Evolutionary conservation across 1,140 invertebrate genomes (phyloP).

Genomic region (Listronotus bonariensis): DNA sequence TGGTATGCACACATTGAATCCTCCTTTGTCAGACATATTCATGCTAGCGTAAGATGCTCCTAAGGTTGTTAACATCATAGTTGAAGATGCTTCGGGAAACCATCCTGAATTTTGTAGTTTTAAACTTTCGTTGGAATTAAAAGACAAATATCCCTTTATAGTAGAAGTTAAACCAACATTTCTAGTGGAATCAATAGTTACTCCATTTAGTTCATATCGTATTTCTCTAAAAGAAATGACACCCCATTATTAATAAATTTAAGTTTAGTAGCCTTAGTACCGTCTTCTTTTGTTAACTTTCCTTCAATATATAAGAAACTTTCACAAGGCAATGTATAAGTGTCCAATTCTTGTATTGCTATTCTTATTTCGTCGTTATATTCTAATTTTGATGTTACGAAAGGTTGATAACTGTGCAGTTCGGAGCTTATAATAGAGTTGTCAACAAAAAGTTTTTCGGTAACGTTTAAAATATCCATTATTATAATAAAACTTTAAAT

Average conservation of each 20-base stretch:
- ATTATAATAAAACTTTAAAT: conserved; percentile 26
- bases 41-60: too few relatives aligned
- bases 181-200: conserved; percentile 56
- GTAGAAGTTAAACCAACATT: conserved; percentile 53
- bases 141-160: conserved; percentile 54
- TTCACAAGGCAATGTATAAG: conserved; percentile 38
- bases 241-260: conserved; percentile 53
- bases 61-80: too few relatives aligned
- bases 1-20: too few relatives aligned
- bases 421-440: conserved; percentile 25
- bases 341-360: conserved; percentile 40
- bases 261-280: conserved; percentile 34
- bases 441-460: conserved; percentile 12
- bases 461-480: conserved; percentile 27
- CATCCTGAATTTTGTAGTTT: conserved; percentile 19
- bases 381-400: conserved; percentile 26
- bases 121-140: conserved; percentile 13
- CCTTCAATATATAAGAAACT: conserved; percentile 46
- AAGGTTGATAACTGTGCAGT: conserved; percentile 36
- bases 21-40: too few relatives aligned
- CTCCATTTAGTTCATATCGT: conserved; percentile 56
- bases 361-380: conserved; percentile 43
- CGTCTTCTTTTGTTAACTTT: conserved; percentile 32
- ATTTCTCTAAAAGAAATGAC: conserved; percentile 57
- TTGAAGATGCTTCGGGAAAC: not conserved